Evolutionary conservation across 2,888 invertebrate genomes (phyloP), one percentile per base, ranked within the genome.

Genomic region (Hyppa rectilinea): DNA sequence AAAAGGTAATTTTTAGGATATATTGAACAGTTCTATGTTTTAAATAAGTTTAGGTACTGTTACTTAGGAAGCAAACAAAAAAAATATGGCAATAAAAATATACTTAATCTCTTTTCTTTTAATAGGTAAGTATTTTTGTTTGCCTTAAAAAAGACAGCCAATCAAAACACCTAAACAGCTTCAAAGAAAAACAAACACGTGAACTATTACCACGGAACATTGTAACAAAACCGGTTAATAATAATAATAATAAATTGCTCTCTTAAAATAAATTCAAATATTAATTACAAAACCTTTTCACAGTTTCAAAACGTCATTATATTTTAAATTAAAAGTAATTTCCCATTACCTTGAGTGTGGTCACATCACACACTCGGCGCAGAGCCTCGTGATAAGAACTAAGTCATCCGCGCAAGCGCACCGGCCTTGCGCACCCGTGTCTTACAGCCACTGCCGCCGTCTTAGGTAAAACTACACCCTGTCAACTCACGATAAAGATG

Each of bases 351-450:
- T 74, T 72, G 73, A 71, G 52, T 64, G 72, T 88, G 86, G 88
- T 82, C 81, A 74, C 85, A 71, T 65, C 78, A 86, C 78, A 71
- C 53, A 75, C 71, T 78, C 26, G 49, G 34, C 59, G 6, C 49
- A 62, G 78, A 84, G 88, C 84, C 89, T 92, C 89, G 89, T 93
- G 95, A 94, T 95, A 95, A 93, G 90, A 93, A 86, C 85, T 82
- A 83, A 88, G 88, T 87, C 90, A 92, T 92, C 93, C 85, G 91
- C 94, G 92, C 91, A 62, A 75, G 93, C 92, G 94, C 94, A 87
- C 77, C 90, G 89, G 85, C 86, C 87, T 87, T 87, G 92, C 87
- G 91, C 93, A 90, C 93, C 86, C 94, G 92, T 89, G 90, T 91
- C 87, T 75, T 58, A 62, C 62, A 64, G 60, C 64, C 58, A 65